These are phyloP conservation scores for Drosophila suzukii DNA, from an alignment of 1,140 invertebrate species.

Conservation along the genomic window DNA sequence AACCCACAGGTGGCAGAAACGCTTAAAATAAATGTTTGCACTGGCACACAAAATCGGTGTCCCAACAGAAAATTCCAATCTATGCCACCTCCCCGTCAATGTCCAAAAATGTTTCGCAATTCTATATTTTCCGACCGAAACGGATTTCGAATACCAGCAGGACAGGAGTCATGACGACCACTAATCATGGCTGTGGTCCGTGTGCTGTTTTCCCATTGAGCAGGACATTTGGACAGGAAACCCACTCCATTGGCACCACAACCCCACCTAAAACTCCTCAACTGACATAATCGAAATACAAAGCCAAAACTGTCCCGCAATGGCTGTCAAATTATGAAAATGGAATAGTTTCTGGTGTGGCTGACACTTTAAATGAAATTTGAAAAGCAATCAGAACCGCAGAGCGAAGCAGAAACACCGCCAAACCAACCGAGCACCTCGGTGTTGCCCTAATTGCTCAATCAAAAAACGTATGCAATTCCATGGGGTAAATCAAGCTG, in stretches of 20 bases:
- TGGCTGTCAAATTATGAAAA: slow-evolving; percentile 77
- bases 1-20: not conserved
- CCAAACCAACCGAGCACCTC: not conserved
- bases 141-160: slow-evolving; percentile 24
- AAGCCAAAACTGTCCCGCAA: slow-evolving; percentile 46
- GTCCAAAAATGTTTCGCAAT: slow-evolving; percentile 9
- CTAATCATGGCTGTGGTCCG: slow-evolving; percentile 70
- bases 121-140: slow-evolving; percentile 11
- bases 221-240: slow-evolving; percentile 4
- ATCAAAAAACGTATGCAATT: slow-evolving; percentile 80
- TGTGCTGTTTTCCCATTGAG: slow-evolving; percentile 26
- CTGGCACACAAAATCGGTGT: not conserved
- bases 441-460: slow-evolving; percentile 71
- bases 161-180: slow-evolving; percentile 73
- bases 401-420: not conserved
- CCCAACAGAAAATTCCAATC: not conserved
- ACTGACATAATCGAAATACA: slow-evolving; percentile 24
- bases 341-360: slow-evolving; percentile 64
- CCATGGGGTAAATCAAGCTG: slow-evolving; percentile 66
- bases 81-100: not conserved
- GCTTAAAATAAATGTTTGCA: not conserved
- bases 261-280: slow-evolving; percentile 7
- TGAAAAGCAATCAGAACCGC: slow-evolving; percentile 58
- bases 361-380: slow-evolving; percentile 78
- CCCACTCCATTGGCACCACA: not conserved